Base-by-base conservation (phyloP, 2,797 vertebrate species). In the Clarias platycephalus region DNA sequence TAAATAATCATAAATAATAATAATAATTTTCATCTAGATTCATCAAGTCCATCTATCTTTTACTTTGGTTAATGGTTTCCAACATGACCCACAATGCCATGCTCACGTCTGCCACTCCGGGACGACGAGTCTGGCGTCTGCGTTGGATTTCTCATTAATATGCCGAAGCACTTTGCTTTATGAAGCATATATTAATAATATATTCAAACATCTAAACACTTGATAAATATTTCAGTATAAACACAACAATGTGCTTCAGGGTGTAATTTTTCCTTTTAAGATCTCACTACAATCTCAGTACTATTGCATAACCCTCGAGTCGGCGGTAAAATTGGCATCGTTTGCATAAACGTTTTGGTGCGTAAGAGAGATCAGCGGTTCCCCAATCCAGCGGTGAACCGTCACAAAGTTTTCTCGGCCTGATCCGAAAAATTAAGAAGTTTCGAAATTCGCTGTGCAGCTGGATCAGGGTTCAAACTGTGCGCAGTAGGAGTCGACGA, bases 261-360 rank as follows among this genome's bases (percentile, higher is more conserved):
- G 78, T 31, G 78, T 62, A 66, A 37, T 22, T 66, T 80, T 20
- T 24, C 16, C 66, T 49, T 2, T 44, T 28, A 66, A 66, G 24
- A 49, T 22, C 62, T 49, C 78, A 66, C 62, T 31, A 87, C 84
- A 81, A 26, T 85, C 81, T 84, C 71, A 85, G 86, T 88, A 90
- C 89, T 90, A 90, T 89, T 90, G 90, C 87, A 87, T 82, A 87
- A 88, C 84, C 71, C 87, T 83, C 71, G 64, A 82, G 85, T 84
- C 86, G 74, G 83, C 74, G 79, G 76, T 89, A 70, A 80, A 86
- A 88, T 82, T 82, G 64, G 71, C 87, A 86, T 87, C 63, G 66
- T 85, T 89, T 90, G 87, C 90, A 90, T 89, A 90, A 87, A 86
- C 34, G 62, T 88, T 89, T 87, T 88, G 89, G 86, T 90, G 89